Percentiles rank a stretch among this genome's conserved stretches.
Conservation (phyloP, 2,113 vertebrate genomes). For the Lota lota region DNA sequence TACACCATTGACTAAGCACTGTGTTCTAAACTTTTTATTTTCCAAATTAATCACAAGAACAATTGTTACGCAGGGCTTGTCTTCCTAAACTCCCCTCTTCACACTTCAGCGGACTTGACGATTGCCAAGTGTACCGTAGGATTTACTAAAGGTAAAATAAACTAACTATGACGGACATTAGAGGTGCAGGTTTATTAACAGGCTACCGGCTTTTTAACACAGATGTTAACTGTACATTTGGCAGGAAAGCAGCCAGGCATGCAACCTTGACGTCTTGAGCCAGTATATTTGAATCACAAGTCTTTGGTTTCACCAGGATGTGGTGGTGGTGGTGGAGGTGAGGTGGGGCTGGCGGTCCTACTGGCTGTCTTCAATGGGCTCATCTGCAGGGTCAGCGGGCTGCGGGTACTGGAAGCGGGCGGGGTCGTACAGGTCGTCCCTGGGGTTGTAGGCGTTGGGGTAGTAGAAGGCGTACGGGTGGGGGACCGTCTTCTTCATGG, state of each 20-base stretch:
- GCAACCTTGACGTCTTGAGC: conserved; percentile 24
- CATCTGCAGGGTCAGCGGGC: conserved; percentile 45
- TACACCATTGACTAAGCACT: too few relatives aligned
- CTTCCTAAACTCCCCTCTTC: too few relatives aligned
- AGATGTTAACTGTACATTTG: not conserved
- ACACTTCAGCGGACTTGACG: too few relatives aligned
- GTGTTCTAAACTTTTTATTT: too few relatives aligned
- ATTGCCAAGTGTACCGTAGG: too few relatives aligned
- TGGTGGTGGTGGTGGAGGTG: not conserved
- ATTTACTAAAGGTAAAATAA: not conserved
- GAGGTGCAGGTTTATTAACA: not conserved
- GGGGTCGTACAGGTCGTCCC: conserved; percentile 68
- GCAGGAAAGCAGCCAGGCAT: conserved; percentile 12
- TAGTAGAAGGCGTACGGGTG: conserved; percentile 53
- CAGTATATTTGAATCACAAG: conserved; percentile 23
- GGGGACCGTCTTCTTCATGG: conserved; percentile 50
- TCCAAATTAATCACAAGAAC: too few relatives aligned
- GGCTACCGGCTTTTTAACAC: not conserved
- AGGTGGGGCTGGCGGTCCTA: conserved; percentile 17
- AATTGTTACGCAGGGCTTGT: too few relatives aligned
- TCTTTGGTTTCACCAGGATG: not conserved
- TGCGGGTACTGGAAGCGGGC: conserved; percentile 65
- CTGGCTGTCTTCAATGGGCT: conserved; percentile 42
- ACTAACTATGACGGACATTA: not conserved
- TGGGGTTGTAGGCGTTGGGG: conserved; percentile 56